phyloP scores from a whole-genome alignment of 1,140 invertebrate genomes.

The Amphibalanus amphitrite region DNA sequence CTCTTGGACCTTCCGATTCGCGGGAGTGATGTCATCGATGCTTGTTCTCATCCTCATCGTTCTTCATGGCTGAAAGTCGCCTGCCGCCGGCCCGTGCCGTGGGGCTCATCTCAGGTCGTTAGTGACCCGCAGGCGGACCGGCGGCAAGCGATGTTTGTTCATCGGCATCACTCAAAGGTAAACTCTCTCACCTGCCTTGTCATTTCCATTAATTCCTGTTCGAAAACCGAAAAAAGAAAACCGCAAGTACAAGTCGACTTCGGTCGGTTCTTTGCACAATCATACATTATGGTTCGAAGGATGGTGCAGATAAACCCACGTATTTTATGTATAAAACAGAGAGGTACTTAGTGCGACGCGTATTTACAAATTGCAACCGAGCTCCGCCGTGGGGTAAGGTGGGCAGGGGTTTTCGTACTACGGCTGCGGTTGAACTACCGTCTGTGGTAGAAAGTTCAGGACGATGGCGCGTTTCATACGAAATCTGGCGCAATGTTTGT shows the following conservation, averaged over 20 bases:
- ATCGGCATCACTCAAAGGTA: neutral
- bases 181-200: neutral
- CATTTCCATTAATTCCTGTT: neutral
- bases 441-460: too few species aligned
- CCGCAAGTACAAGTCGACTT: conserved; percentile 1
- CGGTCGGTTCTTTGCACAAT: neutral
- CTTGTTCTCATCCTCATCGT: neutral
- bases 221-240: conserved; percentile 2
- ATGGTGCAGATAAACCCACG: neutral
- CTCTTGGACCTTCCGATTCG: neutral
- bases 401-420: too few species aligned
- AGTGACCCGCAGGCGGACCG: neutral
- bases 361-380: too few species aligned
- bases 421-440: too few species aligned
- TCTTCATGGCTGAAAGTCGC: neutral
- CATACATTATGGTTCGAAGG: conserved; percentile 1
- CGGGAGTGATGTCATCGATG: neutral
- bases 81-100: neutral
- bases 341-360: conserved; percentile 1
- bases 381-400: too few species aligned
- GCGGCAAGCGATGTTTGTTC: neutral
- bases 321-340: conserved; percentile 2
- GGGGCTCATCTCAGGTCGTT: neutral
- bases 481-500: too few species aligned
- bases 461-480: too few species aligned